Conservation (phyloP, 1,140 invertebrate species). For the Hirudo medicinalis region DNA sequence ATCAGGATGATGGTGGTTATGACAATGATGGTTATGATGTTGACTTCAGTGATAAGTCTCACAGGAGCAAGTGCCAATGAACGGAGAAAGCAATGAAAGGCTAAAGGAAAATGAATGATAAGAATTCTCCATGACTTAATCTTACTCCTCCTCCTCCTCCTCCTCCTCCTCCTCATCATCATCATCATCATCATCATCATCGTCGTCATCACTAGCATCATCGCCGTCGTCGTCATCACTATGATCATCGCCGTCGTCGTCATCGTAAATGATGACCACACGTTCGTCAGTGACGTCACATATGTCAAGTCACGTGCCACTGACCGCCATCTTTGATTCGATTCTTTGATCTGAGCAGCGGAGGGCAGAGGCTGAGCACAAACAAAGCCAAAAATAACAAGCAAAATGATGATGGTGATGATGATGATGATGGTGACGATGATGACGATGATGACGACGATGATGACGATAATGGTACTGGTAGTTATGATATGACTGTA, state of each 20-base stretch:
- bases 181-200: not conserved
- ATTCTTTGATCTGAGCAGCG: too few relatives aligned
- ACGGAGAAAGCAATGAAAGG: too few relatives aligned
- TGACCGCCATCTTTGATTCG: too few relatives aligned
- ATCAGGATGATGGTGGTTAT: not conserved
- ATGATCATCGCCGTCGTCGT: not conserved
- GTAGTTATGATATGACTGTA: too few relatives aligned
- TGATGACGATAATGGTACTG: not conserved
- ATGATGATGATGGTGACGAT: not conserved
- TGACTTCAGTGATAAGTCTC: not conserved
- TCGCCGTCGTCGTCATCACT: not conserved
- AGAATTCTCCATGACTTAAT: too few relatives aligned
- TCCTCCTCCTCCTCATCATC: not conserved
- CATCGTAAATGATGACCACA: not conserved
- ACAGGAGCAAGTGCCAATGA: not conserved
- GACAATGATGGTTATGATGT: slow-evolving; percentile 11
- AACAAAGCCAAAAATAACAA: too few relatives aligned
- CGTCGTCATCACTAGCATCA: not conserved
- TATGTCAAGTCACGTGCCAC: too few relatives aligned
- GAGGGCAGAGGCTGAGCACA: too few relatives aligned
- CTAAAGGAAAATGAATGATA: too few relatives aligned
- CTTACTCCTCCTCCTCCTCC: too few relatives aligned
- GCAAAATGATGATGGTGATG: slow-evolving; percentile 2
- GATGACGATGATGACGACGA: not conserved
- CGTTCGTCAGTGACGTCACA: slow-evolving; percentile 4